Evolutionary conservation across 2,113 vertebrate genomes (phyloP).

Genomic region (Mirza zaza): DNA sequence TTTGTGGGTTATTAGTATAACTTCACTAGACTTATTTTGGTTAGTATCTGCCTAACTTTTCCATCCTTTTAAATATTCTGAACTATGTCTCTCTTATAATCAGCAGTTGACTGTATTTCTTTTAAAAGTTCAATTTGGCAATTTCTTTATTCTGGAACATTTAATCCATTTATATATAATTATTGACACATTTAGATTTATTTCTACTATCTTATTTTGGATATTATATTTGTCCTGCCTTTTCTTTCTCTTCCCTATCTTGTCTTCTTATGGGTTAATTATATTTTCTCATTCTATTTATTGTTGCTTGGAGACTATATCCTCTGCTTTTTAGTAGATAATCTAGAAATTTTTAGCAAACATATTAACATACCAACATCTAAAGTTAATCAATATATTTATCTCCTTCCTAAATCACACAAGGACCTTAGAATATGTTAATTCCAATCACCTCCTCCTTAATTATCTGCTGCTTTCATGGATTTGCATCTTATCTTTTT

Average conservation of each 20-base stretch:
- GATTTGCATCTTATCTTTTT: not conserved
- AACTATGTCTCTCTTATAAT: not conserved
- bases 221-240: not conserved
- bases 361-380: not conserved
- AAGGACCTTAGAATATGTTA: not conserved
- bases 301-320: not conserved
- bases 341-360: not conserved
- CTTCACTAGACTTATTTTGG: not conserved
- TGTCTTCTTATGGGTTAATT: not conserved
- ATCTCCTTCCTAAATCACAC: not conserved
- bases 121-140: conserved; percentile 30
- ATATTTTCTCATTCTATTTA: not conserved
- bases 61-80: not conserved
- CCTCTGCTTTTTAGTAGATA: not conserved
- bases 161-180: not conserved
- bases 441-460: not conserved
- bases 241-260: not conserved
- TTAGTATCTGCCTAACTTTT: not conserved
- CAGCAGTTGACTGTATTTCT: not conserved
- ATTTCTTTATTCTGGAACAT: not conserved
- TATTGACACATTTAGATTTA: not conserved
- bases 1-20: not conserved
- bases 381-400: not conserved
- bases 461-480: not conserved
- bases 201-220: conserved; percentile 13